A percentile compares a stretch with the other conserved stretches of the same genome.
These are phyloP conservation scores for Ischnura elegans DNA, from an alignment of 2,888 invertebrate species.

Conservation along the genomic window DNA sequence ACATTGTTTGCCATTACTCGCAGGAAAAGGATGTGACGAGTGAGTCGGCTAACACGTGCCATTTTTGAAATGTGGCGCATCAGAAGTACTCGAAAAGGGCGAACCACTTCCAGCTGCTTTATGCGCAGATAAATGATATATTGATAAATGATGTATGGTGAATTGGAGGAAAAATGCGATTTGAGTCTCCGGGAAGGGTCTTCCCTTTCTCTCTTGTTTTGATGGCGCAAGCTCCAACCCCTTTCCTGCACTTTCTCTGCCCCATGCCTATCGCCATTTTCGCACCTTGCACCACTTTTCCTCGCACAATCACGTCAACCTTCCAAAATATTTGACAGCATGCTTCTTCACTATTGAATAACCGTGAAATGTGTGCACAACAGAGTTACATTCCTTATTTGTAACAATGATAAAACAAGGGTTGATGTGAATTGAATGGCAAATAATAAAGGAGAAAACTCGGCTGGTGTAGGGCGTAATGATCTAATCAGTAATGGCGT, in stretches of 20 bases:
- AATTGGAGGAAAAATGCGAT: no score
- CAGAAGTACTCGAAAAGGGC: no score
- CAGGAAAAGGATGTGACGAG: no score
- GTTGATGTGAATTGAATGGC: no score
- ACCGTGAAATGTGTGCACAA: neutral
- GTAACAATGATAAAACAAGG: no score
- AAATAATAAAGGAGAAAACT: neutral
- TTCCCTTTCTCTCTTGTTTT: neutral
- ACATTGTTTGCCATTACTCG: no score
- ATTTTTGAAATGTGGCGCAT: no score
- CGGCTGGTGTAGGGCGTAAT: neutral
- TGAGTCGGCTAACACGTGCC: no score
- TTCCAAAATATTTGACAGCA: neutral
- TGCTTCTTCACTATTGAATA: neutral
- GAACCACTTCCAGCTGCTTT: no score
- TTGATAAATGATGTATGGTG: no score
- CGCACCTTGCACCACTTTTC: neutral
- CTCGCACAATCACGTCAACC: neutral
- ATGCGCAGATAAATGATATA: no score
- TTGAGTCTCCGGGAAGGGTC: neutral
- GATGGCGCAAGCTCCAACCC: neutral
- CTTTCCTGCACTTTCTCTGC: conserved; percentile 3
- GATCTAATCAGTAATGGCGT: neutral
- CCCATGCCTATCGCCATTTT: neutral
- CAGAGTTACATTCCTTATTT: no score